A percentile compares a stretch with the other conserved stretches of the same genome.
Conservation (phyloP, 2,888 invertebrate genomes). For the Tinea semifulvella region DNA sequence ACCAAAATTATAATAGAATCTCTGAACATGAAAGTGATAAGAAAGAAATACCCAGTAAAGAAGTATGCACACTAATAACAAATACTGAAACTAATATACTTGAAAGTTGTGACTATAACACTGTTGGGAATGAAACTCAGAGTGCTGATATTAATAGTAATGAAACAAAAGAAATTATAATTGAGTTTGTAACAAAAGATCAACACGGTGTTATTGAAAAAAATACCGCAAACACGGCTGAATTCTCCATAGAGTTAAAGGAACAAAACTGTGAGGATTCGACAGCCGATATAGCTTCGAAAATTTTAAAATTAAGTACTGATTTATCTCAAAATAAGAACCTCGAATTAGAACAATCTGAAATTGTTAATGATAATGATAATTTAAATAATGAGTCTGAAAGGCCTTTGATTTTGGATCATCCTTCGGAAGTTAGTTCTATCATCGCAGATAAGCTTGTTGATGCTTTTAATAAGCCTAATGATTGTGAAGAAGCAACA, state of each 20-base stretch:
- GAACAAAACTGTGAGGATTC: neutral
- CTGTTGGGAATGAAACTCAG: neutral
- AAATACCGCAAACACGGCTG: neutral
- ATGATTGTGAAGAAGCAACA: slow-evolving; percentile 5
- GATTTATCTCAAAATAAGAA: too few relatives aligned
- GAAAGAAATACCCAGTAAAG: neutral
- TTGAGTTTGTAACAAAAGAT: slow-evolving; percentile 5
- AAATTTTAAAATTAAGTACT: too few relatives aligned
- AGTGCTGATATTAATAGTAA: slow-evolving; percentile 3
- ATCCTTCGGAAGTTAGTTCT: slow-evolving; percentile 4
- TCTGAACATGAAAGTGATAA: neutral
- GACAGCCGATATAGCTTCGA: neutral
- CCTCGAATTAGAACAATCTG: neutral
- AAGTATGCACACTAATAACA: neutral
- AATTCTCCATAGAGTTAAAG: neutral
- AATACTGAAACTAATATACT: neutral
- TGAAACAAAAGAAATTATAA: slow-evolving; percentile 7
- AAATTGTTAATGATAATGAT: neutral
- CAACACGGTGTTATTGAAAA: neutral
- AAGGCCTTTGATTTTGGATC: neutral
- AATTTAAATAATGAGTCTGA: neutral
- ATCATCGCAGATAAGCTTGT: neutral
- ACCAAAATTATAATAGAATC: neutral
- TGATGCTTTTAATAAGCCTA: neutral
- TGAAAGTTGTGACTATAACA: too few relatives aligned